Percentiles rank a stretch among this genome's conserved stretches.
These are phyloP conservation scores for Hypanus sabinus DNA, from an alignment of 2,113 vertebrate genomes.

Conservation along the genomic window DNA sequence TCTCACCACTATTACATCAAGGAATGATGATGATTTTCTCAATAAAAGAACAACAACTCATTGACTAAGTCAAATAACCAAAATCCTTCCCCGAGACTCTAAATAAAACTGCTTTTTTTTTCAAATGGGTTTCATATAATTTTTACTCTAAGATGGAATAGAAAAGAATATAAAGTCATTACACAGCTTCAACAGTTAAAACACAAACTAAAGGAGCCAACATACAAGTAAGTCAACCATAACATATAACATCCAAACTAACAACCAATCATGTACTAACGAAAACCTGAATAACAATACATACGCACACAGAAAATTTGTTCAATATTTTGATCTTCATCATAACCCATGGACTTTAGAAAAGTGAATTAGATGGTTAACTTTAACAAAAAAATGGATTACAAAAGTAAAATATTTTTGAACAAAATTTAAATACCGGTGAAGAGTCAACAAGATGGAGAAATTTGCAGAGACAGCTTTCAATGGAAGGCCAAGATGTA, in stretches of 20 bases:
- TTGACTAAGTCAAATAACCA: not conserved
- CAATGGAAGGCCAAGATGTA: not conserved
- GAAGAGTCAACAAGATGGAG: not conserved
- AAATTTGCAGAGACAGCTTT: not conserved
- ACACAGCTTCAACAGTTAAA: not conserved
- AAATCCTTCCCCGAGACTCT: not conserved
- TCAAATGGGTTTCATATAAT: not conserved
- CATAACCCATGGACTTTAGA: not conserved
- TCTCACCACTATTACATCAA: not conserved
- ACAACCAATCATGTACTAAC: too few relatives aligned
- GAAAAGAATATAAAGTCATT: not conserved
- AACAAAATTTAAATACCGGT: not conserved
- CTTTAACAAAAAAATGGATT: not conserved
- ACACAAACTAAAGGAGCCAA: not conserved
- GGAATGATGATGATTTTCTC: not conserved
- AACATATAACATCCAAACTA: not conserved
- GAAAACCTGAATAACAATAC: not conserved
- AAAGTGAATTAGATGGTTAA: not conserved
- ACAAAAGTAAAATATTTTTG: not conserved
- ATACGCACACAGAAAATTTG: not conserved
- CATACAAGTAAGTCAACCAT: not conserved
- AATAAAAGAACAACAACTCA: not conserved
- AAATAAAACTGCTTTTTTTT: not conserved
- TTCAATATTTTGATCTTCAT: not conserved
- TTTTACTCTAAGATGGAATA: not conserved